Conservation (phyloP, 92 coral and sea anemone species). For the Porites divaricata region DNA sequence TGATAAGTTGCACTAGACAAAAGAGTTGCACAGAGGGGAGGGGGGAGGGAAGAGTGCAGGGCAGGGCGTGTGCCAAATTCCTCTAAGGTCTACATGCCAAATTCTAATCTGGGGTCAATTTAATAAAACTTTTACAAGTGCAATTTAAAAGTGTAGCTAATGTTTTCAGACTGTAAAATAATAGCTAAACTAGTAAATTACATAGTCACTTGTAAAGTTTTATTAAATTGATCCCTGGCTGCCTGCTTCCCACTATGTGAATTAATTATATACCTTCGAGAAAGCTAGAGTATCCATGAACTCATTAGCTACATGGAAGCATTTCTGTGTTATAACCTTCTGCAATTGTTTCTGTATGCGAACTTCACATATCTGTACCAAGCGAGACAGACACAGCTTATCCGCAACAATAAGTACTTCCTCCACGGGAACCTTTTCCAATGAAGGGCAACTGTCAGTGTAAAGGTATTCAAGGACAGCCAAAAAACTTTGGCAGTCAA, state of each 20-base stretch:
- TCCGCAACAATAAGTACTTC: slow-evolving; percentile 62
- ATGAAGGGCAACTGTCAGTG: slow-evolving; percentile 49
- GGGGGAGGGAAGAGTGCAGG: not conserved
- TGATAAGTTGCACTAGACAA: not conserved
- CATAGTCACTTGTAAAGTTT: too few relatives aligned
- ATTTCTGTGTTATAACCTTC: not conserved
- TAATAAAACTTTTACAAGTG: too few relatives aligned
- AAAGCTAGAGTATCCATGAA: slow-evolving; percentile 14
- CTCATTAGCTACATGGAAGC: not conserved
- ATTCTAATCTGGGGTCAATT: too few relatives aligned
- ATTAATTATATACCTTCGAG: slow-evolving; percentile 15
- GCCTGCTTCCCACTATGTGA: not conserved
- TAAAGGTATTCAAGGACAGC: slow-evolving; percentile 61
- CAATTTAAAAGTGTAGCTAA: too few relatives aligned
- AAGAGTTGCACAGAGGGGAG: not conserved
- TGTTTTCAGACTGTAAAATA: too few relatives aligned
- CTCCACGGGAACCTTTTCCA: slow-evolving; percentile 27
- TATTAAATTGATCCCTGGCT: too few relatives aligned
- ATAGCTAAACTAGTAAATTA: too few relatives aligned
- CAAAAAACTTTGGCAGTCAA: slow-evolving; percentile 48
- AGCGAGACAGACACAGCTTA: slow-evolving; percentile 39
- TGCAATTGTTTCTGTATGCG: slow-evolving; percentile 11
- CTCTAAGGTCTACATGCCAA: too few relatives aligned
- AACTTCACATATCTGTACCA: slow-evolving; percentile 59
- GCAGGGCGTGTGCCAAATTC: too few relatives aligned